These are phyloP conservation scores for Todiramphus chloris DNA, from an alignment of 2,113 vertebrate genomes.

Conservation along the genomic window DNA sequence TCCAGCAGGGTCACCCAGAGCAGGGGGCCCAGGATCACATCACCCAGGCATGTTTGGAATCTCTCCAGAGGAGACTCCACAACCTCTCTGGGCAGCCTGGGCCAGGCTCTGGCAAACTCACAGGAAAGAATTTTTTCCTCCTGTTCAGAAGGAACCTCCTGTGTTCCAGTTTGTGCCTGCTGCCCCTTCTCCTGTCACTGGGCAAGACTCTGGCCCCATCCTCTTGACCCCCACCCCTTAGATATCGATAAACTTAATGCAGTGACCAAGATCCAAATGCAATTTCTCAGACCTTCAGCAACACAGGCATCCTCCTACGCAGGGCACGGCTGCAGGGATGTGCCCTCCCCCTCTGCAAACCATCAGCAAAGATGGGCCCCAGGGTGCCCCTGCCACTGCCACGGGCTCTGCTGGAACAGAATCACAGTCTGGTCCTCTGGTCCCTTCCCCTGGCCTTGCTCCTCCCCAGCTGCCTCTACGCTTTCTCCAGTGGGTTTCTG, in stretches of 20 bases:
- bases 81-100: background rate
- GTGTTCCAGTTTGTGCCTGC: background rate
- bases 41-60: background rate
- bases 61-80: background rate
- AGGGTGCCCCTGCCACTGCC: background rate
- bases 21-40: background rate
- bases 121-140: background rate
- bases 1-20: background rate
- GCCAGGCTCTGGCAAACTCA: background rate
- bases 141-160: background rate
- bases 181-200: background rate
- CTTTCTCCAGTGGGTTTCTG: background rate
- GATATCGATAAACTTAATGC: background rate
- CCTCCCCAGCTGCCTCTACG: background rate
- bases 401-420: background rate
- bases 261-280: background rate
- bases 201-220: background rate
- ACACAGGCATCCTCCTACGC: background rate
- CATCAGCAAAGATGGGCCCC: rapidly evolving
- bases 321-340: rapidly evolving
- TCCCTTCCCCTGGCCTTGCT: background rate
- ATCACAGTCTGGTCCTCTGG: background rate
- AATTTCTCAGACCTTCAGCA: background rate
- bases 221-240: background rate
- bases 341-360: background rate